A percentile compares a stretch with the other conserved stretches of the same genome.
phyloP scores from a whole-genome alignment of 2,888 invertebrate genomes.

The Hedya salicella region DNA sequence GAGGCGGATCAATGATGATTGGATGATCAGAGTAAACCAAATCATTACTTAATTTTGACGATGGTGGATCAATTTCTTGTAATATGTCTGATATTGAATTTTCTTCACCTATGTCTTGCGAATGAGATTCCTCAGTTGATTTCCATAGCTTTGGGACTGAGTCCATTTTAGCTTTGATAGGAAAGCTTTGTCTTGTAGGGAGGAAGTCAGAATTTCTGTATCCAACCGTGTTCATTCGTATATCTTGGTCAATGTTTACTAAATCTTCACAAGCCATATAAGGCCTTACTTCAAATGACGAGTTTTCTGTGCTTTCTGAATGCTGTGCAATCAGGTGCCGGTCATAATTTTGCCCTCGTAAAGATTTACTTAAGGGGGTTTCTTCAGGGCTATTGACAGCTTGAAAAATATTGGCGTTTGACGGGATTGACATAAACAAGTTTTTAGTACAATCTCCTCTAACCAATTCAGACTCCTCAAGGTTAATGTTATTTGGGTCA shows the following conservation, averaged over 20 bases:
- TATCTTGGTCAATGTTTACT: conserved; percentile 86
- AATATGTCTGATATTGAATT: conserved; percentile 61
- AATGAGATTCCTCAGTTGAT: conserved; percentile 74
- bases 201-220: conserved; percentile 68
- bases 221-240: conserved; percentile 76
- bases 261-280: conserved; percentile 89
- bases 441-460: conserved; percentile 76
- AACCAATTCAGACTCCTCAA: conserved; percentile 58
- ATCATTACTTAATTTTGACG: conserved; percentile 62
- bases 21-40: conserved; percentile 63
- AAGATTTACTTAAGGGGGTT: conserved; percentile 53
- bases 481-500: conserved; percentile 74
- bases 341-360: conserved; percentile 44
- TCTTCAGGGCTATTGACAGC: conserved; percentile 51
- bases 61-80: conserved; percentile 73
- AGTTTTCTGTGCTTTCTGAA: conserved; percentile 86
- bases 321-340: conserved; percentile 73
- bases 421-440: conserved; percentile 62
- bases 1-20: conserved; percentile 83
- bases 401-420: conserved; percentile 49
- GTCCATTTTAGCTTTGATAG: conserved; percentile 82
- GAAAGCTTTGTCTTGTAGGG: conserved; percentile 87
- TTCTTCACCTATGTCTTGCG: conserved; percentile 55
- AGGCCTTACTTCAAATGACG: conserved; percentile 83
- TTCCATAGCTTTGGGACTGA: conserved; percentile 73